Percentiles rank a stretch among this genome's conserved stretches.
These are phyloP conservation scores for Meliscaeva auricollis DNA, from an alignment of 2,888 invertebrate species.

Conservation along the genomic window DNA sequence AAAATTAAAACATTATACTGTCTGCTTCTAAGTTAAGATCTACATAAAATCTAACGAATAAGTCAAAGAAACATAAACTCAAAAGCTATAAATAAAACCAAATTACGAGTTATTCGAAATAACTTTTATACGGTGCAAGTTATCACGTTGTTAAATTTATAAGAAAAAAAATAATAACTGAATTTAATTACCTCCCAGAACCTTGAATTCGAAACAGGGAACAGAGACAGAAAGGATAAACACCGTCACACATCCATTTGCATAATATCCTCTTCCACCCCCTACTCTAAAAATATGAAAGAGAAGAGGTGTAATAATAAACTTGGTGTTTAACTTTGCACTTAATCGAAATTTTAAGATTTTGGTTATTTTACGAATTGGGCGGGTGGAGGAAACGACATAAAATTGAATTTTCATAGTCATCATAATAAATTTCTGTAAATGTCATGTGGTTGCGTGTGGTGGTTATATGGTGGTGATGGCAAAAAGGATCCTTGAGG, in stretches of 20 bases:
- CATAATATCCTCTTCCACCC: background rate
- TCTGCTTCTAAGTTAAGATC: background rate
- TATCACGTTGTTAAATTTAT: conserved; percentile 27
- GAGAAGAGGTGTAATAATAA: conserved; percentile 12
- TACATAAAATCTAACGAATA: conserved; percentile 54
- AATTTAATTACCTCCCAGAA: conserved; percentile 21
- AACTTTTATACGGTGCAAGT: conserved; percentile 20
- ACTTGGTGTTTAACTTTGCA: conserved; percentile 26
- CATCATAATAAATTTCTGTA: background rate
- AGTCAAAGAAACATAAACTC: conserved; percentile 43
- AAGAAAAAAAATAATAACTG: background rate
- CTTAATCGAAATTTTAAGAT: conserved; percentile 28
- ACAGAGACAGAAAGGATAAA: too few species aligned
- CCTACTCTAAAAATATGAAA: background rate
- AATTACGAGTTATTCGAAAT: conserved; percentile 34
- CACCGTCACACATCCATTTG: background rate
- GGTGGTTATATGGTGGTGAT: background rate
- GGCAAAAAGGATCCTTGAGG: background rate
- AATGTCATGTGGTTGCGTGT: background rate
- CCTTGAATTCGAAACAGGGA: background rate
- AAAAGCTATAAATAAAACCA: conserved; percentile 41
- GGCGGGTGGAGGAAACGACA: background rate
- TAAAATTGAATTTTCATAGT: conserved; percentile 28
- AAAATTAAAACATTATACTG: background rate
- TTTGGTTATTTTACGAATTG: background rate